Base-by-base conservation (phyloP, 1,140 invertebrate species). In the Paracyclopina nana region DNA sequence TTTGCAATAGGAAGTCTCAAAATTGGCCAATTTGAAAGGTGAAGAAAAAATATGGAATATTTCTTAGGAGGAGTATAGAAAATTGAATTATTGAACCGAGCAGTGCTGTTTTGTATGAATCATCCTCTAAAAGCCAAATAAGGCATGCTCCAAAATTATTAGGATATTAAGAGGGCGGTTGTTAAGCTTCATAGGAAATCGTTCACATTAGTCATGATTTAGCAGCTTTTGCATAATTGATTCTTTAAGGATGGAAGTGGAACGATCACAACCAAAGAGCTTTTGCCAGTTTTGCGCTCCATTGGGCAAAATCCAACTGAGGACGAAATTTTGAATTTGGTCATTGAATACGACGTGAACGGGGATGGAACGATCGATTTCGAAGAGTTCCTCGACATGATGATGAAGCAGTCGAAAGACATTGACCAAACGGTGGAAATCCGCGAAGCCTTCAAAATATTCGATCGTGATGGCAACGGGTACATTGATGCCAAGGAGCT, bases 331-430 rank as follows among this genome's bases (percentile, higher is more conserved):
- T 27, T 48, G n/a, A 29, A 48, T 6, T 28, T 48, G 46, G 46
- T 48, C 2, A 48, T 48, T 2, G 46, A 48, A 27, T 25, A n/a
- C 14, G 46, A 48, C 16, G n/a, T 48, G 20, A 48, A 48, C 27
- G 46, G 46, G 2, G 46, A 48, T 30, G 46, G 46, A 29, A 48
- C 46, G 9, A 48, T 48, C 16, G 46, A 48, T 48, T 48, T 48
- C n/a, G 22, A 48, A 6, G 46, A 48, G 46, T 48, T 48, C 46
- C 27, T 48, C 8, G 22, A 48, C 16, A 48, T 48, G 46, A 48
- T 48, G 46, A 48, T 16, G 24, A 48, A 48, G 28, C 18, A 45
- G 24, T 18, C 14, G n/a, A 22, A 20, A 20, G 43, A 45, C 6
- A 26, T 22, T n/a, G 43, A 45, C 24, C 43, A 45, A 26, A 45